These are phyloP conservation scores for Acronicta psi DNA, from an alignment of 2,888 invertebrate species.

Conservation along the genomic window DNA sequence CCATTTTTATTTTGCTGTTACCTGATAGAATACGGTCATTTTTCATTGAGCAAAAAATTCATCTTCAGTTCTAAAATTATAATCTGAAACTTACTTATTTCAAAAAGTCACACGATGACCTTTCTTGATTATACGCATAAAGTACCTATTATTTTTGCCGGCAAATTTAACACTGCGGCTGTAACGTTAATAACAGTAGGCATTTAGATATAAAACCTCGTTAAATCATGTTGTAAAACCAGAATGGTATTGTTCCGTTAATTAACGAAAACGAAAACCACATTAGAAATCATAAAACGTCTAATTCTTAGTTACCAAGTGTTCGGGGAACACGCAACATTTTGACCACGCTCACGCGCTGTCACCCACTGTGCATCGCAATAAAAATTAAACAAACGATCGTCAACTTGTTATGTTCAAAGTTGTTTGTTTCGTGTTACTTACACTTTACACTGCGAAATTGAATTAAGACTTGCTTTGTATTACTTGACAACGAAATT, in stretches of 20 bases:
- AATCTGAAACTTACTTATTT: too few species aligned
- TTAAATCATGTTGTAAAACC: conserved; percentile 53
- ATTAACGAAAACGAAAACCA: conserved; percentile 67
- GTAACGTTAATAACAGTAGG: conserved; percentile 38
- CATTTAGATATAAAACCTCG: conserved; percentile 49
- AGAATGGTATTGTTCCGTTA: conserved; percentile 63
- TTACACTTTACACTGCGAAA: conserved; percentile 55
- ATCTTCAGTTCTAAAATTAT: too few species aligned
- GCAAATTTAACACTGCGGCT: conserved; percentile 10
- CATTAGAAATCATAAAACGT: conserved; percentile 66
- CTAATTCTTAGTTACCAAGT: conserved; percentile 66
- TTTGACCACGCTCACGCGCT: conserved; percentile 19
- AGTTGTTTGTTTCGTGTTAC: conserved; percentile 47
- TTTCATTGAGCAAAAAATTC: too few species aligned
- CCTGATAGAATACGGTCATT: too few species aligned
- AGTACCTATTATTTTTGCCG: conserved; percentile 29
- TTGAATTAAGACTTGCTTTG: conserved; percentile 56
- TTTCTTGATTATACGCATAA: not conserved
- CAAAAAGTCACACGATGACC: too few species aligned
- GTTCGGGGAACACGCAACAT: conserved; percentile 55
- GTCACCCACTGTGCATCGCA: conserved; percentile 35
- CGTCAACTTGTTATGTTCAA: conserved; percentile 36
- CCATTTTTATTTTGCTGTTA: too few species aligned
- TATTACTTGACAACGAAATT: conserved; percentile 44
- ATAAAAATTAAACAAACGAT: conserved; percentile 43